Evolutionary conservation across 2,797 vertebrate genomes (phyloP).

Genomic region (Dipus sagitta): DNA sequence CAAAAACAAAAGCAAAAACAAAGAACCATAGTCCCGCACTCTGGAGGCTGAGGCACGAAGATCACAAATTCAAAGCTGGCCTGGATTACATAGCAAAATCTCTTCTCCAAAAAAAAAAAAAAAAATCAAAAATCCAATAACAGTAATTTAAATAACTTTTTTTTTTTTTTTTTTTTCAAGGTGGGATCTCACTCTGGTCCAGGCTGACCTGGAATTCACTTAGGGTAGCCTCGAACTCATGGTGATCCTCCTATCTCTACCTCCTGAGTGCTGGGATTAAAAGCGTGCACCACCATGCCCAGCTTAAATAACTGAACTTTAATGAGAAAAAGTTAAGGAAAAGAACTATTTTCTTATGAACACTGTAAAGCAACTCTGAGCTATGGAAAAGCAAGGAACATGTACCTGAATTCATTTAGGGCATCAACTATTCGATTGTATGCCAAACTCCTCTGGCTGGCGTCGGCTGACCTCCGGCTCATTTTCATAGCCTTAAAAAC

Average conservation of each 20-base stretch:
- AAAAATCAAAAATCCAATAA: neutral
- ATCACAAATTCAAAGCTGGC: neutral
- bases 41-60: neutral
- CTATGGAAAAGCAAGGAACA: slow-evolving; percentile 42
- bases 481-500: slow-evolving; percentile 97
- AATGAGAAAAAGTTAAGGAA: slow-evolving; percentile 41
- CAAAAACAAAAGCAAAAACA: slow-evolving; percentile 25
- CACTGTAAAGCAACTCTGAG: slow-evolving; percentile 31
- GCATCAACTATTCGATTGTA: slow-evolving; percentile 98
- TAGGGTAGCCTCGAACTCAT: too few species aligned
- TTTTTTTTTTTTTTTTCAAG: too few species aligned
- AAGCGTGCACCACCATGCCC: too few species aligned
- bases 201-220: too few species aligned
- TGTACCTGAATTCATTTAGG: slow-evolving; percentile 98
- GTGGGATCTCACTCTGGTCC: too few species aligned
- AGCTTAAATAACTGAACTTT: neutral
- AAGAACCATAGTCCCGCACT: slow-evolving; percentile 8
- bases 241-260: too few species aligned
- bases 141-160: neutral
- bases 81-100: neutral
- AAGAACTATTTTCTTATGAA: slow-evolving; percentile 35
- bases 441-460: slow-evolving; percentile 95
- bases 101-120: neutral
- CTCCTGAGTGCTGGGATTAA: too few species aligned
- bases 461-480: slow-evolving; percentile 96